A percentile compares a stretch with the other conserved stretches of the same genome.
These are phyloP conservation scores for Chaetorhynchus papuensis DNA, from an alignment of 2,113 vertebrate genomes.

Conservation along the genomic window DNA sequence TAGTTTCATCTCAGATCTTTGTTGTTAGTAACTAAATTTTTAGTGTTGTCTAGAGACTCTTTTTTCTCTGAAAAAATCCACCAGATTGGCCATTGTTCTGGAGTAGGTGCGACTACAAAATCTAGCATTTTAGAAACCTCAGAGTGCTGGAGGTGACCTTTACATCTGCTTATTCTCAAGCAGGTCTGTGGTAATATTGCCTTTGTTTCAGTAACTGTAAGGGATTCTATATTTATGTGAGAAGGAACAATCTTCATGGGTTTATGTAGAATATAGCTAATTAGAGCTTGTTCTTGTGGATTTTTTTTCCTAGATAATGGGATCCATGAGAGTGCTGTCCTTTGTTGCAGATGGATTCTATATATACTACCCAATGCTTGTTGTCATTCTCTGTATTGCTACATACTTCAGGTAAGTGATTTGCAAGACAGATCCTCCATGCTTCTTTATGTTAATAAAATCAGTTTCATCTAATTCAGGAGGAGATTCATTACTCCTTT, in stretches of 20 bases:
- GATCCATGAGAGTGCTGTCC: slow-evolving; percentile 88
- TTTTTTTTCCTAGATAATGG: slow-evolving; percentile 86
- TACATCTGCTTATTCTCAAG: background rate
- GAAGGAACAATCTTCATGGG: background rate
- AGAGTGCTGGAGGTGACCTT: background rate
- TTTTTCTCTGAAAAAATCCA: background rate
- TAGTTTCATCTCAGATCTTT: background rate
- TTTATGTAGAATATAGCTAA: background rate
- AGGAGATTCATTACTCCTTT: background rate
- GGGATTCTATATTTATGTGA: background rate
- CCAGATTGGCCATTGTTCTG: background rate
- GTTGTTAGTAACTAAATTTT: background rate
- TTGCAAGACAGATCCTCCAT: background rate
- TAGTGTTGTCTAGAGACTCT: background rate
- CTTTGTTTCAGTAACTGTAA: background rate
- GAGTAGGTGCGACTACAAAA: background rate
- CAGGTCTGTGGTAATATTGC: background rate
- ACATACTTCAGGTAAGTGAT: slow-evolving; percentile 87
- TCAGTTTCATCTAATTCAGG: background rate
- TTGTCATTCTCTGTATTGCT: slow-evolving; percentile 90
- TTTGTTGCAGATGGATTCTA: slow-evolving; percentile 95
- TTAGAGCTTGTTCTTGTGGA: background rate
- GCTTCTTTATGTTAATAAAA: background rate
- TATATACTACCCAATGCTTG: slow-evolving; percentile 94
- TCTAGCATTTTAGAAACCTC: background rate